These are phyloP conservation scores for Acanthochromis polyacanthus DNA, from an alignment of 2,113 vertebrate species.

Conservation along the genomic window DNA sequence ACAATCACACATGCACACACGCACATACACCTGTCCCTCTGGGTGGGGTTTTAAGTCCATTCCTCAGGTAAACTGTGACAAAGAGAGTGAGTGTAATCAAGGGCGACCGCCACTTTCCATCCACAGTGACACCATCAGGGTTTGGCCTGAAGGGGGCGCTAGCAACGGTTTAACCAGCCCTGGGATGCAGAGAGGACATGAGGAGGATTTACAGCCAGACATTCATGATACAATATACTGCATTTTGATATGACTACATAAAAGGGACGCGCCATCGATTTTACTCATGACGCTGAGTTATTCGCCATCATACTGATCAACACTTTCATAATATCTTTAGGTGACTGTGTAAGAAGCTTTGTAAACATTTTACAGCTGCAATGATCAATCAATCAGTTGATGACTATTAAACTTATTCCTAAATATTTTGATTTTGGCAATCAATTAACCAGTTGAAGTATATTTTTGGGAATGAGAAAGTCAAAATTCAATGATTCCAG, in stretches of 20 bases:
- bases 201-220: background rate
- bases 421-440: too few species aligned
- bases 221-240: background rate
- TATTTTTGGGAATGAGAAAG: too few species aligned
- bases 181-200: constrained; percentile 46
- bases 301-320: background rate
- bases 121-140: constrained; percentile 69
- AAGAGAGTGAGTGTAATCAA: constrained; percentile 71
- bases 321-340: background rate
- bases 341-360: background rate
- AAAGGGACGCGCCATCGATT: background rate
- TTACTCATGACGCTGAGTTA: background rate
- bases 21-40: constrained; percentile 51
- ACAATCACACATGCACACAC: constrained; percentile 61
- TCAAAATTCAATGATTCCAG: too few species aligned
- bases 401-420: too few species aligned
- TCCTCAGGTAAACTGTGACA: constrained; percentile 76
- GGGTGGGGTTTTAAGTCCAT: constrained; percentile 71
- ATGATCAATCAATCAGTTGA: too few species aligned
- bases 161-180: constrained; percentile 79
- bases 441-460: too few species aligned
- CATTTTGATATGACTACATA: background rate
- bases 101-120: constrained; percentile 57
- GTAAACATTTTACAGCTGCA: too few species aligned
- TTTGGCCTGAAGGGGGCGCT: constrained; percentile 70